phyloP scores from a whole-genome alignment of 2,797 vertebrate species.

The Chaetophractus vellerosus region DNA sequence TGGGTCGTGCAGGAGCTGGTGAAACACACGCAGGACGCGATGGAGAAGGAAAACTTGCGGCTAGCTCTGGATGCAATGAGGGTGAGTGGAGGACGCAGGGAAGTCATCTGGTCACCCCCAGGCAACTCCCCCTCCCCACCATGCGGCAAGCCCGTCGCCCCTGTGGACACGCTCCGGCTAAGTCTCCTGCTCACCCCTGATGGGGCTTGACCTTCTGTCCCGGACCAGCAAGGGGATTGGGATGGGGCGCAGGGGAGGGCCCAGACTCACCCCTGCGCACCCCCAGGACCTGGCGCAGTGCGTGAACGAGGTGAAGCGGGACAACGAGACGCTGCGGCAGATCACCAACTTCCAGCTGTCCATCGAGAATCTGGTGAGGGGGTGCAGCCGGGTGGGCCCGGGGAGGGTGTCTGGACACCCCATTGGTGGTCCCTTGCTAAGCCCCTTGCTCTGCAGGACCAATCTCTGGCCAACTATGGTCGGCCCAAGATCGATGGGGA shows the following conservation, averaged over 20 bases:
- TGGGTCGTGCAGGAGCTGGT: constrained; percentile 92
- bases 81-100: constrained; percentile 87
- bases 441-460: constrained; percentile 87
- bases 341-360: constrained; percentile 96
- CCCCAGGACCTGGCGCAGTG: constrained; percentile 95
- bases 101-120: background rate
- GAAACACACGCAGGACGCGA: constrained; percentile 92
- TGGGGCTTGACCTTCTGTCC: background rate
- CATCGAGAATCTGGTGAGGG: constrained; percentile 95
- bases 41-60: constrained; percentile 94
- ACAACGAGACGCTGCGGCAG: constrained; percentile 96
- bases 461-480: constrained; percentile 94
- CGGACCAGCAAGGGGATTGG: background rate
- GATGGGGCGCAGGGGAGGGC: rapidly evolving
- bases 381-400: rapidly evolving
- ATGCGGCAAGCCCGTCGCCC: background rate
- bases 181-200: background rate
- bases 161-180: background rate
- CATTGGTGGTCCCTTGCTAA: background rate
- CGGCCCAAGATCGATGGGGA: constrained; percentile 97
- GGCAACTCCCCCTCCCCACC: background rate
- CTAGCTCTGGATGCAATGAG: constrained; percentile 95
- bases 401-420: background rate
- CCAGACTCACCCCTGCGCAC: background rate
- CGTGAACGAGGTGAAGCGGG: constrained; percentile 96